phyloP scores from a whole-genome alignment of 2,797 vertebrate genomes.

The Amniataba percoides region DNA sequence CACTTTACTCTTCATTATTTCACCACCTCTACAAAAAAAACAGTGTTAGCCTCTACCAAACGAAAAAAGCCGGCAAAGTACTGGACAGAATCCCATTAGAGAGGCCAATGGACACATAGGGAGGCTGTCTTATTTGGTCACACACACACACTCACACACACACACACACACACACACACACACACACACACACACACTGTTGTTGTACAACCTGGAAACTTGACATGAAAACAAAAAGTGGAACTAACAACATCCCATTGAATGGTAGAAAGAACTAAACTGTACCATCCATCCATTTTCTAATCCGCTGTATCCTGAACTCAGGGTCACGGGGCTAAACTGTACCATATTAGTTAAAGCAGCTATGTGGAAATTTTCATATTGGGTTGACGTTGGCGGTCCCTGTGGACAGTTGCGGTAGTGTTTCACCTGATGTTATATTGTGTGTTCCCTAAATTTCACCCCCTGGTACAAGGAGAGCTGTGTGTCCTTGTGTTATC shows the following conservation, averaged over 20 bases:
- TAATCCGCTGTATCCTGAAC: too few species aligned
- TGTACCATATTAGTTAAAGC: background rate
- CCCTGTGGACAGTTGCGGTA: too few species aligned
- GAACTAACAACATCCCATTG: slow-evolving; percentile 1
- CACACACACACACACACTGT: slow-evolving; percentile 26
- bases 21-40: slow-evolving; percentile 23
- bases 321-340: too few species aligned
- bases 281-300: too few species aligned
- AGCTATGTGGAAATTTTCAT: too few species aligned
- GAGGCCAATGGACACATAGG: slow-evolving; percentile 43
- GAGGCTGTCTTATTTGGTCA: slow-evolving; percentile 2
- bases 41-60: slow-evolving; percentile 4
- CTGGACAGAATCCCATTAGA: slow-evolving; percentile 50
- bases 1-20: slow-evolving; percentile 42
- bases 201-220: slow-evolving; percentile 12
- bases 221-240: slow-evolving; percentile 10
- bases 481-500: too few species aligned
- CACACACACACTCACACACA: slow-evolving; percentile 24
- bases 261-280: background rate
- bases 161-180: slow-evolving; percentile 23
- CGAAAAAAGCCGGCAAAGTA: slow-evolving; percentile 39
- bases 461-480: too few species aligned
- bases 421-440: too few species aligned
- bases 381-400: too few species aligned
- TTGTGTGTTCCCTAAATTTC: too few species aligned